These are phyloP conservation scores for Pteruthius melanotis DNA, from an alignment of 2,113 vertebrate species.

Conservation along the genomic window DNA sequence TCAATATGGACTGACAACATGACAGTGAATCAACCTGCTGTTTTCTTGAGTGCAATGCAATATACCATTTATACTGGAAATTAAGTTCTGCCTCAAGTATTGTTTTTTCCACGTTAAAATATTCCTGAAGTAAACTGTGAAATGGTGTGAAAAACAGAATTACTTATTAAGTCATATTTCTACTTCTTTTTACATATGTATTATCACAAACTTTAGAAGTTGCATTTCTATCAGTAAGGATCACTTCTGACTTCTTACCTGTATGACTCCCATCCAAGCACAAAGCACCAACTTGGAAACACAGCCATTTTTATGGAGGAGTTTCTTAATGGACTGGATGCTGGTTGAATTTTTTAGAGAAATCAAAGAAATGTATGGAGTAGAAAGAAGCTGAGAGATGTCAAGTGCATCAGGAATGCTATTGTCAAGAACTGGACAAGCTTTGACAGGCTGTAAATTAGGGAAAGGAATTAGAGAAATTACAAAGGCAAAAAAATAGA, in stretches of 20 bases:
- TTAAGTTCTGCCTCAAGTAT: neutral
- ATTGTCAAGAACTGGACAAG: neutral
- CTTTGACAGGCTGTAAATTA: neutral
- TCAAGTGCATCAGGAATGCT: neutral
- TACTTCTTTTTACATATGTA: neutral
- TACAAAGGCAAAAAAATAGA: neutral
- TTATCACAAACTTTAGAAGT: neutral
- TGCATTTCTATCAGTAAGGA: neutral
- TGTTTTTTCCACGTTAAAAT: conserved; percentile 3
- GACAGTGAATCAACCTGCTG: conserved; percentile 51
- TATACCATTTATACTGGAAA: conserved; percentile 1
- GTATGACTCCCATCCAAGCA: neutral
- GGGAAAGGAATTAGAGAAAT: neutral
- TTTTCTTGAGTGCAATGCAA: conserved; percentile 42
- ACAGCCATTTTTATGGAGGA: neutral
- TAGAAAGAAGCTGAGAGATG: neutral
- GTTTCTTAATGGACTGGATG: neutral
- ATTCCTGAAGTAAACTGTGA: conserved; percentile 9
- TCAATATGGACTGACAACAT: conserved; percentile 48
- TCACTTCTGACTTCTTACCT: neutral
- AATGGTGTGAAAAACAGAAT: neutral
- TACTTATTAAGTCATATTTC: neutral
- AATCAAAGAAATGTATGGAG: neutral
- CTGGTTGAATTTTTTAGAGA: neutral
- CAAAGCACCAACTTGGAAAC: neutral